A percentile compares a stretch with the other conserved stretches of the same genome.
phyloP scores from a whole-genome alignment of 2,797 vertebrate genomes.

The Meda fulgida region DNA sequence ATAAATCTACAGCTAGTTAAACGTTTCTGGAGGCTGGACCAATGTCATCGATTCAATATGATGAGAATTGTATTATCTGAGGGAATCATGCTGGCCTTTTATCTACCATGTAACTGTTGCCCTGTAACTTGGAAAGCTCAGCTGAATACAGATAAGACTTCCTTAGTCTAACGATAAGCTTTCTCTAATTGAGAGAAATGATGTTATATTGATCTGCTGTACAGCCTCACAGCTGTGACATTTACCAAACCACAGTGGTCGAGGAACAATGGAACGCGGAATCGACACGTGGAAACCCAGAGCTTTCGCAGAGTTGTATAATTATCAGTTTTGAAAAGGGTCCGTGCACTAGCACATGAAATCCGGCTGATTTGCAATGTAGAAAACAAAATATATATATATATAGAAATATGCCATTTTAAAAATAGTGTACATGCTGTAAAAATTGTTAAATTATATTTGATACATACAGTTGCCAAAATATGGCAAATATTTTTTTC shows the following conservation, averaged over 20 bases:
- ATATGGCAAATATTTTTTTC: not conserved
- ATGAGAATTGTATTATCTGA: slow-evolving; percentile 9
- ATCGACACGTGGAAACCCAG: not conserved
- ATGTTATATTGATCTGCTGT: slow-evolving; percentile 72
- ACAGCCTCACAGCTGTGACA: slow-evolving; percentile 72
- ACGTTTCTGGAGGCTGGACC: not conserved
- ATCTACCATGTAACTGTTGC: slow-evolving; percentile 22
- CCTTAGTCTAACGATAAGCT: slow-evolving; percentile 71
- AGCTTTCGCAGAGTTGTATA: not conserved
- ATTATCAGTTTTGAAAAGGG: not conserved
- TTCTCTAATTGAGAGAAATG: slow-evolving; percentile 75
- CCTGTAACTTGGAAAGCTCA: slow-evolving; percentile 60
- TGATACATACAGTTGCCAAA: not conserved
- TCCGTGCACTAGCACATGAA: not conserved
- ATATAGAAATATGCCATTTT: not conserved
- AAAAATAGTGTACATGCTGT: not conserved
- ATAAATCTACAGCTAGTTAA: slow-evolving; percentile 1
- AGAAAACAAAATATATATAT: not conserved
- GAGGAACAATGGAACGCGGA: not conserved
- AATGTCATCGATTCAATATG: not conserved
- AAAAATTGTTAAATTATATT: not conserved
- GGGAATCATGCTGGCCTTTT: slow-evolving; percentile 6
- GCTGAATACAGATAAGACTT: slow-evolving; percentile 73
- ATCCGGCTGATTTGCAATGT: too few species aligned
- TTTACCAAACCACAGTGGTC: slow-evolving; percentile 66